Evolutionary conservation across 2,113 vertebrate genomes (phyloP), one percentile per base, ranked within the genome.

Genomic region (Alethe castanea): DNA sequence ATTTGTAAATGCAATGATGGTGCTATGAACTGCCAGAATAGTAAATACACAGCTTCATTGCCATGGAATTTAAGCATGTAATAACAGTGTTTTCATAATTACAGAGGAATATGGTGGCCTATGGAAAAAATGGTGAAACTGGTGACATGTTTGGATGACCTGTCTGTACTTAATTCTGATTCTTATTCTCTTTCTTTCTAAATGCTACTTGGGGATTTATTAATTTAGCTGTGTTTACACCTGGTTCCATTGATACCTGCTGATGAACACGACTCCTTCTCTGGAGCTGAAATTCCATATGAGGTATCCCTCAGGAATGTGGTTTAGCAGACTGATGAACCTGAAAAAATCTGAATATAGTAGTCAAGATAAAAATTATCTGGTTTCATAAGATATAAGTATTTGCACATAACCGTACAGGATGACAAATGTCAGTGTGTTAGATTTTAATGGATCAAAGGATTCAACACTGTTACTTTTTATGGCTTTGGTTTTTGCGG

Each of bases 381-480:
- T 10, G 14, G 6, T 90, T 96, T 96, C 50, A 67, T 76, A 42
- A 87, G 20, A 74, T 28, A 14, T 25, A 65, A 47, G 8, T 17
- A n/a, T n/a, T 86, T 93, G 50, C 59, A 73, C 36, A 40, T 57
- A 95, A 50, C 56, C 57, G 66, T 48, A 57, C 16, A 57, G 82
- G 91, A 92, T 81, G 91, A 88, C 8, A 87, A 95, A 89, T 80
- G 23, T 57, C 67, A 70, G 19, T 36, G 33, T 73, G 54, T 89
- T 81, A 64, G 71, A 94, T 89, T 90, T 94, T 86, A 90, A 62
- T 76, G 72, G 62, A 92, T 95, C 80, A 95, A 97, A 95, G 35
- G 28, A 90, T 94, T 79, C 28, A 45, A 29, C 12, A 85, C 60
- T 59, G 47, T 74, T 94, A 57, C 60, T 65, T 96, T 92, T 95